Conservation (phyloP, 2,888 invertebrate genomes). For the Ischnus inquisitorius region DNA sequence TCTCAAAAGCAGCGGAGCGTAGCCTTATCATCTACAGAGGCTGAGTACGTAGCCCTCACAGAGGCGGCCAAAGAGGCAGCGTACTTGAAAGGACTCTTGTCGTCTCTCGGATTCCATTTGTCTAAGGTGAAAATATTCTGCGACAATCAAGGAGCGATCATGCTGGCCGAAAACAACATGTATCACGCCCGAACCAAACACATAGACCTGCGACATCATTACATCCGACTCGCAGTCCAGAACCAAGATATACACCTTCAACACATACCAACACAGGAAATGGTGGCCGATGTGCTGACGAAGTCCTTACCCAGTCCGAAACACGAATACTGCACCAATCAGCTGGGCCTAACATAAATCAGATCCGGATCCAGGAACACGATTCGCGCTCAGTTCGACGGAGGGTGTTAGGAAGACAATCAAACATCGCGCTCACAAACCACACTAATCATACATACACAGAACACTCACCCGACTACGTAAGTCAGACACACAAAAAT, state of each 20-base stretch:
- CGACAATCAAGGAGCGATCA: slow-evolving; percentile 54
- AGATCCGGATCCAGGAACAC: too few relatives aligned
- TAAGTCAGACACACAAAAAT: too few relatives aligned
- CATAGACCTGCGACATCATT: slow-evolving; percentile 61
- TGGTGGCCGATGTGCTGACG: slow-evolving; percentile 58
- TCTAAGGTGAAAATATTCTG: slow-evolving; percentile 11
- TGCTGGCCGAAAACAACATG: slow-evolving; percentile 41
- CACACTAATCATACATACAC: too few relatives aligned
- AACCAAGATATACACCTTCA: not conserved
- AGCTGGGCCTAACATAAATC: slow-evolving; percentile 38
- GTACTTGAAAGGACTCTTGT: slow-evolving; percentile 36
- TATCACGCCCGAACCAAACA: slow-evolving; percentile 60
- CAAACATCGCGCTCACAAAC: too few relatives aligned
- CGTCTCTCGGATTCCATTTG: slow-evolving; percentile 23
- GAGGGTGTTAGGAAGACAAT: too few relatives aligned
- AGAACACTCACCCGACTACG: too few relatives aligned
- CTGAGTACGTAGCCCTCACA: slow-evolving; percentile 65
- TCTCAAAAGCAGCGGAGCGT: slow-evolving; percentile 67
- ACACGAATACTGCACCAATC: slow-evolving; percentile 36
- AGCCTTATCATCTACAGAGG: slow-evolving; percentile 66
- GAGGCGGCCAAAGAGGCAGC: slow-evolving; percentile 57
- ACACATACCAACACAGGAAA: slow-evolving; percentile 46
- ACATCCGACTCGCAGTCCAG: slow-evolving; percentile 18
- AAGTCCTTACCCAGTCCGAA: slow-evolving; percentile 44
- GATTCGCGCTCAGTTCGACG: too few relatives aligned